Percentiles rank a stretch among this genome's conserved stretches.
phyloP scores from a whole-genome alignment of 2,797 vertebrate genomes.

The Spinus pinus region DNA sequence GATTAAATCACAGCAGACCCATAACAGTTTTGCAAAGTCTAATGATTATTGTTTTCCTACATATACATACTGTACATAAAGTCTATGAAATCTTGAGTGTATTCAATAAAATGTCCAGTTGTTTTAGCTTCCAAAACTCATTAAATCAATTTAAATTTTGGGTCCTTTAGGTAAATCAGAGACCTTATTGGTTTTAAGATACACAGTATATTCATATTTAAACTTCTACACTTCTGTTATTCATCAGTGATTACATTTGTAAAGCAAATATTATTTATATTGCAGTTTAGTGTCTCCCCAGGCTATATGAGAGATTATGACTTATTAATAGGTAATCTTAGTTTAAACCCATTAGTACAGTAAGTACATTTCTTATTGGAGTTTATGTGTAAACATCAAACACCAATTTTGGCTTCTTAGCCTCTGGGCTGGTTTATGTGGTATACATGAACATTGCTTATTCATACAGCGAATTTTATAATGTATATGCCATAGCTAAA shows the following conservation, averaged over 20 bases:
- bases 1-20: not conserved
- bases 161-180: not conserved
- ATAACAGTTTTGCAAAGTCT: not conserved
- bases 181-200: not conserved
- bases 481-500: not conserved
- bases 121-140: not conserved
- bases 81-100: not conserved
- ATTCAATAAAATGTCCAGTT: not conserved
- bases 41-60: not conserved
- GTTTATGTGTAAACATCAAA: not conserved
- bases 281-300: not conserved
- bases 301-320: not conserved
- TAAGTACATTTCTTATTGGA: not conserved
- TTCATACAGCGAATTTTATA: not conserved
- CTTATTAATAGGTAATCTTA: not conserved
- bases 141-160: not conserved
- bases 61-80: rapidly evolving
- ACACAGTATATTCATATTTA: not conserved
- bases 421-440: not conserved
- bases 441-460: not conserved
- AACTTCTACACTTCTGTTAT: not conserved
- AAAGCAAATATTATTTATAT: not conserved
- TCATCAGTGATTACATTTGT: not conserved
- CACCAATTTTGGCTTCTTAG: not conserved
- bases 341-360: not conserved